phyloP scores from a whole-genome alignment of 2,113 vertebrate species.

The Gymnorhina tibicen region DNA sequence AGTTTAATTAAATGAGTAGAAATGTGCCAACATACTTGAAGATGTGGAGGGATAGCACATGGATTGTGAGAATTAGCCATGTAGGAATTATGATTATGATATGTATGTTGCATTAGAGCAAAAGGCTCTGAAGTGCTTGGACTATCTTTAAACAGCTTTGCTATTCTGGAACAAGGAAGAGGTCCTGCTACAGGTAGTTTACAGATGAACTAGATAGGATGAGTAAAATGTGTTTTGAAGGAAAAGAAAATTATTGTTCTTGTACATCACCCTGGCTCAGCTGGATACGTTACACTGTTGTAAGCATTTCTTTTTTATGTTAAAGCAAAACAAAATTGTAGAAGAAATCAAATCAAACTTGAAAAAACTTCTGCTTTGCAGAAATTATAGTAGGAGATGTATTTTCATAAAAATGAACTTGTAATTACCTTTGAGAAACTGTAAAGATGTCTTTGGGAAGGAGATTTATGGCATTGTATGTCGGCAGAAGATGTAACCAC shows the following conservation, averaged over 20 bases:
- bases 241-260: neutral
- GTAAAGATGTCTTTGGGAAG: constrained; percentile 16
- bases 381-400: constrained; percentile 46
- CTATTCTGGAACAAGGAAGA: neutral
- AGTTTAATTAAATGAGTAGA: neutral
- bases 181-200: neutral
- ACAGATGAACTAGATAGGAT: neutral
- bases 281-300: neutral
- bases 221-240: neutral
- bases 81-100: neutral
- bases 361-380: constrained; percentile 48
- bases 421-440: constrained; percentile 45
- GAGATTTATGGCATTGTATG: constrained; percentile 2
- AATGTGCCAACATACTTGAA: neutral
- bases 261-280: constrained; percentile 7
- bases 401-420: constrained; percentile 60
- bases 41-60: neutral
- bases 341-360: constrained; percentile 44
- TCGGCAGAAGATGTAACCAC: neutral
- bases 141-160: neutral
- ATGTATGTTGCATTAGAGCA: neutral
- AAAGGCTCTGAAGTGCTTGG: neutral
- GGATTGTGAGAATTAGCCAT: neutral
- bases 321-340: constrained; percentile 42
- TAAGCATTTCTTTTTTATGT: constrained; percentile 1